Base-by-base conservation (phyloP, 2,797 vertebrate genomes). In the Lithobates pipiens region DNA sequence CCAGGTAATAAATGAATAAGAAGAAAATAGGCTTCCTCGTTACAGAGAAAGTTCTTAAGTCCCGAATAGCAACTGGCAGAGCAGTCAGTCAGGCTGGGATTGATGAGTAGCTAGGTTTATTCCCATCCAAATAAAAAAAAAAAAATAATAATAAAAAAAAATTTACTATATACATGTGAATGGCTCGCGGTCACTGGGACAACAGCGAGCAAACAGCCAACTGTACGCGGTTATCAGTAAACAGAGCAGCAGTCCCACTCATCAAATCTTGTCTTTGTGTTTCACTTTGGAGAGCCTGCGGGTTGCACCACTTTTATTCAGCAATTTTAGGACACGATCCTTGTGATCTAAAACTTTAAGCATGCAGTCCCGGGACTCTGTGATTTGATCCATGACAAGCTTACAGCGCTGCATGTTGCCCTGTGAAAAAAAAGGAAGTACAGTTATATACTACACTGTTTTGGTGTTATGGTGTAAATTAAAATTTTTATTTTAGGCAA, bases 381-480 rank as follows among this genome's bases (percentile, higher is more conserved):
- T 97, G 91, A 99, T 99, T 94, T 99, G 98, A 95, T 99, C 98
- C 96, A 99, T 99, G 88, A 99, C 98, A 36, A 99, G 95, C 91
- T 99, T 99, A 90, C 98, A 99, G 91, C 98, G 96, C 92, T 99
- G 98, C 97, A 99, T 99, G 89, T 99, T 99, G 88, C 98, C 98
- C 98, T 99, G 93, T 2, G 86, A 91, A 83, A 67, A 74, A 10
- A 39, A 39, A 54, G 10, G 0, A 39, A 39, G 6, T 39, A 10
- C 8, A 39, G 39, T 39, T 10, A 36, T 6, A 39, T 39, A 39
- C 8, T 39, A 39, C 8, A 39, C 9, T 36, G 34, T 5, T 36
- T 36, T 32, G 32, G 32, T 36, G 34, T 5, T 36, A 6, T 32
- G 32, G 32, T 32, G 32, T 32, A 32, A 32, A 32, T 32, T 29